Evolutionary conservation across 2,888 invertebrate genomes (phyloP), one percentile per base, ranked within the genome.

Genomic region (Linnaemya tessellans): DNA sequence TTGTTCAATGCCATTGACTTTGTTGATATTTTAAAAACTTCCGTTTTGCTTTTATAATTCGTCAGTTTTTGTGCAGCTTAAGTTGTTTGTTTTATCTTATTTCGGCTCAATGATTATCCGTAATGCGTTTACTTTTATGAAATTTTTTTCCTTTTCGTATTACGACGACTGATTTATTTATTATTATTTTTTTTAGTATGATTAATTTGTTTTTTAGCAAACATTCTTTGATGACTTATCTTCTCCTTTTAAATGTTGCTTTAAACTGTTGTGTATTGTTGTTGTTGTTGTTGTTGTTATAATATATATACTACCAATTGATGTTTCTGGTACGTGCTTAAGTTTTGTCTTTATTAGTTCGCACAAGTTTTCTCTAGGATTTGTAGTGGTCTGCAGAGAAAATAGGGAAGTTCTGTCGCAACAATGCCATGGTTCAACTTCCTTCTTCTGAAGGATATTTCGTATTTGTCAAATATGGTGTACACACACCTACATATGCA

Each of bases 1-100:
- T 82, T 80, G 80, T 85, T 80, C 82, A 85, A 85, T 85, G 85
- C 85, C 85, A 85, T 80, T 85, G 85, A 85, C 85, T 85, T 82
- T 82, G 60, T 80, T 84, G 54, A 64, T 56, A 54, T 62, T 68
- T 71, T 60, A 71, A 82, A 73, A 70, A 70, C 74, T 82, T 74
- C 58, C 22, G 60, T 71, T 70, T 35, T 54, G n/a, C 18, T 41
- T 54, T 68, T 51, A 15, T 62, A 22, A 41, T 54, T 67, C 35
- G 41, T 13, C 43, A 65, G 75, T 43, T 56, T 60, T 68, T 74
- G 60, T 74, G 10, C 38, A 46, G 20, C 41, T 80, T 49, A 65
- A 46, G 20, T n/a, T 22, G 18, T 68, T 49, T 38, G 71, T 46
- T 73, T 22, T 51, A 9, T 67, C 22, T 82, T 77, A 82, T 70